Conservation (phyloP, 2,797 vertebrate genomes). For the Acrocephalus scirpaceus region DNA sequence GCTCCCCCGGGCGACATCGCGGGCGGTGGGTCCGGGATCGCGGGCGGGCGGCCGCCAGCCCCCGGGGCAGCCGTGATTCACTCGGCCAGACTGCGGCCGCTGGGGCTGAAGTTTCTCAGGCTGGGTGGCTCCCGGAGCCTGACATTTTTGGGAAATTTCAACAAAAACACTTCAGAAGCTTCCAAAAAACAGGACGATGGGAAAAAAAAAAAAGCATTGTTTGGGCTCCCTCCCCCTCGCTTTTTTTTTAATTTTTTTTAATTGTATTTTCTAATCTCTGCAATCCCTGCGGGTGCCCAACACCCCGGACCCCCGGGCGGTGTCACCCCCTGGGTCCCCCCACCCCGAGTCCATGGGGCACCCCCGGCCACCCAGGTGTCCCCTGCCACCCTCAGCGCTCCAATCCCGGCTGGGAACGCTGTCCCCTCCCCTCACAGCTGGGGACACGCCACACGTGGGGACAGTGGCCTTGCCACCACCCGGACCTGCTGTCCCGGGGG, state of each 20-base stretch:
- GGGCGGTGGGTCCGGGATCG: background rate
- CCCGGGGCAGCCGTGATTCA: conserved; percentile 24
- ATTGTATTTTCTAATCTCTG: background rate
- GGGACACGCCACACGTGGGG: background rate
- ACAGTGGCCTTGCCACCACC: background rate
- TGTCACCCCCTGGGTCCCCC: too few species aligned
- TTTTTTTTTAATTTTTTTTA: background rate
- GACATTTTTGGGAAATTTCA: conserved; percentile 59
- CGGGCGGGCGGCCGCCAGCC: background rate
- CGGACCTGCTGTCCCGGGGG: background rate
- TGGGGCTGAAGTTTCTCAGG: conserved; percentile 34
- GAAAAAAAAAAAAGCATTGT: conserved; percentile 28
- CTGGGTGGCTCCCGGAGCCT: conserved; percentile 55
- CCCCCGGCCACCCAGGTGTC: background rate
- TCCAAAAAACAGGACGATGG: conserved; percentile 50
- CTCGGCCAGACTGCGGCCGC: conserved; percentile 7
- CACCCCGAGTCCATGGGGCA: fast-evolving
- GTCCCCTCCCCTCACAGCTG: background rate
- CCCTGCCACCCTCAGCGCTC: background rate
- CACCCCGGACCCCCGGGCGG: background rate
- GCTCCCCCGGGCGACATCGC: background rate
- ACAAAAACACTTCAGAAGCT: conserved; percentile 55
- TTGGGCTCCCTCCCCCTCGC: background rate
- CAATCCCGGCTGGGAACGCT: fast-evolving
- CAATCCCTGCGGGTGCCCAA: background rate